Evolutionary conservation across 2,113 vertebrate species (phyloP).

Genomic region (Paramisgurnus dabryanus): DNA sequence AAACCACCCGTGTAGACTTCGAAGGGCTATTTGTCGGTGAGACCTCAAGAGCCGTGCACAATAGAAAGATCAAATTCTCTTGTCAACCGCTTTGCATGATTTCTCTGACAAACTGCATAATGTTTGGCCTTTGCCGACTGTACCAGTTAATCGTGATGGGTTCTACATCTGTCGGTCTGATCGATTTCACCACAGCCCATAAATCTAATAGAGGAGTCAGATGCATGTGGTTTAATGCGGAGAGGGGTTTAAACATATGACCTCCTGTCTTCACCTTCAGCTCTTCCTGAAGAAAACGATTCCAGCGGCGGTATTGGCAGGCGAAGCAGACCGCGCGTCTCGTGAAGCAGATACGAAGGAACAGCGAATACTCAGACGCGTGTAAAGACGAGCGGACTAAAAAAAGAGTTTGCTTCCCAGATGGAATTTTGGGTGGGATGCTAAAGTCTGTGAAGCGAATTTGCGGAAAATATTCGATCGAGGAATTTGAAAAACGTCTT

Average conservation of each 20-base stretch:
- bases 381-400: slow-evolving; percentile 5
- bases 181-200: slow-evolving; percentile 57
- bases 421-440: slow-evolving; percentile 8
- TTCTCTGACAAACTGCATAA: slow-evolving; percentile 48
- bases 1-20: slow-evolving; percentile 30
- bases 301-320: slow-evolving; percentile 43
- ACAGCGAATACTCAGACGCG: slow-evolving; percentile 1
- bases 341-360: slow-evolving; percentile 34
- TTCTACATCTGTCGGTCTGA: slow-evolving; percentile 55
- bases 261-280: slow-evolving; percentile 55
- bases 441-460: neutral
- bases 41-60: slow-evolving; percentile 18
- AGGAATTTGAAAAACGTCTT: neutral
- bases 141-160: slow-evolving; percentile 48
- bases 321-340: neutral
- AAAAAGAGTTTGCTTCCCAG: neutral
- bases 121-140: slow-evolving; percentile 43
- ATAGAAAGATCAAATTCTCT: slow-evolving; percentile 52
- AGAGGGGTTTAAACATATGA: slow-evolving; percentile 49
- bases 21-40: slow-evolving; percentile 42
- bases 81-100: slow-evolving; percentile 50
- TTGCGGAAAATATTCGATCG: neutral
- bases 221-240: slow-evolving; percentile 54
- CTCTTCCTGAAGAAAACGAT: slow-evolving; percentile 40
- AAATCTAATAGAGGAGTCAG: slow-evolving; percentile 56